Conservation (phyloP, 2,888 invertebrate species). For the Phorcus lineatus region DNA sequence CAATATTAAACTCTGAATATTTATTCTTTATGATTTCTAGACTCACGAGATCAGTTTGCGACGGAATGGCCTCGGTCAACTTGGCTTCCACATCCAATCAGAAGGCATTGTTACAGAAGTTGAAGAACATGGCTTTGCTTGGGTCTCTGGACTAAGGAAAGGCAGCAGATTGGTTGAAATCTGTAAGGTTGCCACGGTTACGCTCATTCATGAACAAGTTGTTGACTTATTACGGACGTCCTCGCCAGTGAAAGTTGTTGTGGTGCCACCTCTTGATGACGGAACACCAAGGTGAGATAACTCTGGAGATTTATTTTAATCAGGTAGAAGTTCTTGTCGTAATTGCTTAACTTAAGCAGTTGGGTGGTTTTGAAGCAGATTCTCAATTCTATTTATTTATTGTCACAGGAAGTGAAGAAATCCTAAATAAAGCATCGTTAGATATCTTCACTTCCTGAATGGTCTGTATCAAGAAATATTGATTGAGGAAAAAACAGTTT, state of each 20-base stretch:
- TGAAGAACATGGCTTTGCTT: conserved; percentile 80
- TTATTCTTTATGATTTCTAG: conserved; percentile 60
- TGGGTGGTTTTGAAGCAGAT: too few relatives aligned
- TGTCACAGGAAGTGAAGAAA: too few relatives aligned
- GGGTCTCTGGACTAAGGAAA: conserved; percentile 88
- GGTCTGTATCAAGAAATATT: too few relatives aligned
- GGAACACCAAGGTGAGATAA: conserved; percentile 80
- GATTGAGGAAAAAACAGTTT: too few relatives aligned
- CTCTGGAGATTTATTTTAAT: neutral
- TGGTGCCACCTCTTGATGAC: conserved; percentile 85
- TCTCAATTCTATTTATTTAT: too few relatives aligned
- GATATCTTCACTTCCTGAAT: too few relatives aligned
- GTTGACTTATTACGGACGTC: conserved; percentile 93
- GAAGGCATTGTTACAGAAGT: conserved; percentile 96
- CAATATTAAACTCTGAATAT: neutral
- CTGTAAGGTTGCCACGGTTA: conserved; percentile 91
- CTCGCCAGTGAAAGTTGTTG: conserved; percentile 88
- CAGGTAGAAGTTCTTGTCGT: neutral
- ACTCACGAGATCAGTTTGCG: conserved; percentile 88
- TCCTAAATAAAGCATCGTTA: too few relatives aligned
- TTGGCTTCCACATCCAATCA: conserved; percentile 88
- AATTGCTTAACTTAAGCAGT: neutral
- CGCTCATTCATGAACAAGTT: conserved; percentile 92
- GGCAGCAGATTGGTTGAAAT: conserved; percentile 94
- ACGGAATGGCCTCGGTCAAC: conserved; percentile 87